Percentiles rank a stretch among this genome's conserved stretches.
These are phyloP conservation scores for Lucifuga dentata DNA, from an alignment of 2,113 vertebrate species.

Conservation along the genomic window DNA sequence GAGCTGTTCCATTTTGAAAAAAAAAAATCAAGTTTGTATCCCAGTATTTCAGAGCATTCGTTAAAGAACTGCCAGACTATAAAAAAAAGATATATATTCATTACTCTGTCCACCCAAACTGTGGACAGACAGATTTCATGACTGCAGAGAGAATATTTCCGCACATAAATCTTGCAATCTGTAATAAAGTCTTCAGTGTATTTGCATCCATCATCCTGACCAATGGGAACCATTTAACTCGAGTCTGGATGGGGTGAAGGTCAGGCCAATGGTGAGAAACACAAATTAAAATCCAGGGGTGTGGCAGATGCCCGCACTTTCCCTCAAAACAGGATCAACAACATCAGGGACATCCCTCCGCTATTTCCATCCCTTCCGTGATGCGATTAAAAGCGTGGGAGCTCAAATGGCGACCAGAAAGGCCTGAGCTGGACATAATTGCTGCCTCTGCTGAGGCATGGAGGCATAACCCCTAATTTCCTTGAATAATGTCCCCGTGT, in stretches of 20 bases:
- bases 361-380: constrained; percentile 55
- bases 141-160: constrained; percentile 46
- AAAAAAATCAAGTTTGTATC: constrained; percentile 61
- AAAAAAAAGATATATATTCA: constrained; percentile 54
- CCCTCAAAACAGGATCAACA: constrained; percentile 48
- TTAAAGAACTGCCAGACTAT: constrained; percentile 17
- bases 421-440: constrained; percentile 70
- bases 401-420: constrained; percentile 63
- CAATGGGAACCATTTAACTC: constrained; percentile 37
- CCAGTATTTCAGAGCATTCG: constrained; percentile 27
- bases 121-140: constrained; percentile 44
- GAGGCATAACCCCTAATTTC: constrained; percentile 80
- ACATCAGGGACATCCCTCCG: constrained; percentile 61
- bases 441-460: constrained; percentile 67
- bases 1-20: constrained; percentile 45
- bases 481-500: constrained; percentile 77
- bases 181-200: constrained; percentile 44
- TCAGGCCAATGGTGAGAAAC: constrained; percentile 49
- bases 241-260: constrained; percentile 56
- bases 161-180: constrained; percentile 34
- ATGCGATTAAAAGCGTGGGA: constrained; percentile 55
- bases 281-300: constrained; percentile 38
- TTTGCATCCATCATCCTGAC: constrained; percentile 58
- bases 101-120: constrained; percentile 50
- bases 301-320: constrained; percentile 43